Base-by-base conservation (phyloP, 2,888 invertebrate species). In the Cybosia mesomella region DNA sequence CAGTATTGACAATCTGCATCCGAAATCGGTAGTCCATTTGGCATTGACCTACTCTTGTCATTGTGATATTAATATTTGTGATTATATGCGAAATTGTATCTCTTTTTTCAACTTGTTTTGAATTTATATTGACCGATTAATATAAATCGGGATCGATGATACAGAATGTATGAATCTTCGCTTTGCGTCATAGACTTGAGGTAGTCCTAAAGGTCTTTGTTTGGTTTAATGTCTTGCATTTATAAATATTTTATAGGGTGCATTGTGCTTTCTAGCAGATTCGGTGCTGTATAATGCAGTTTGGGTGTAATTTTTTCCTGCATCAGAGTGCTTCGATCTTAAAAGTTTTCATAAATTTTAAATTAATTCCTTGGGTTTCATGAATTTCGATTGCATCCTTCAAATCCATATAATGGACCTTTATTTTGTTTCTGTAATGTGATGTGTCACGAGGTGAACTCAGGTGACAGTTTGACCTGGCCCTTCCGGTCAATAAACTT, bases 31-130 rank as follows among this genome's bases (percentile, higher is more conserved):
- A 87, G 82, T 77, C 82, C 67, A 80, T 77, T 61, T 79, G 86
- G 83, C 91, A 90, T 89, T 92, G 91, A 91, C 91, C 90, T 78
- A 90, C 84, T 89, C 76, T 57, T 80, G 75, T 76, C 71, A 74
- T 81, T 80, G 79, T 75, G 83, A 82, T 87, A 84, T 81, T 79
- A 82, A 82, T 79, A 79, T 76, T 81, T 80, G 80, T 75, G 70
- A 72, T 79, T 82, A 80, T 81, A 72, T 70, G 74, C 76, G 49
- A 72, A 72, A 76, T 74, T 70, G 62, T 79, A 63, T 74, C 69
- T 60, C 64, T 67, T 70, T 68, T 68, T 54, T 54, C 7, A 9
- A 49, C 55, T 72, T 74, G 34, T 73, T 73, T 73, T 58, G 67
- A 74, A 63, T 72, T 59, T 61, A 15, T 28, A 22, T 53, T 60